These are phyloP conservation scores for Pangasius larnaudii DNA, from an alignment of 2,797 vertebrate species.

Conservation along the genomic window DNA sequence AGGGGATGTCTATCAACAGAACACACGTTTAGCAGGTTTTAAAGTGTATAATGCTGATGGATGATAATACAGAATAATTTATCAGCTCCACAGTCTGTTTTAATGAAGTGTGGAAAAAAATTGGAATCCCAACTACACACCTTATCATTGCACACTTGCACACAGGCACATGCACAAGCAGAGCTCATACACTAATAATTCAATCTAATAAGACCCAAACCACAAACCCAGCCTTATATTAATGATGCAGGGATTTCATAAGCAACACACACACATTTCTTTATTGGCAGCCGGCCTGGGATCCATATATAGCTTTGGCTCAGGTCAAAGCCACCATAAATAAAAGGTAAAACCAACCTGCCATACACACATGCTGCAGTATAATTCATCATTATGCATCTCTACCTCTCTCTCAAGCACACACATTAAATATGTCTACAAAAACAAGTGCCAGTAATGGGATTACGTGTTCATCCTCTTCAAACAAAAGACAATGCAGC, in stretches of 20 bases:
- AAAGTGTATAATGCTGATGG: not conserved
- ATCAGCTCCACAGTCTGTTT: slow-evolving; percentile 7
- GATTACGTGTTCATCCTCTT: slow-evolving; percentile 17
- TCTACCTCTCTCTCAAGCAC: slow-evolving; percentile 35
- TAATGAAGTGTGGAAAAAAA: slow-evolving; percentile 48
- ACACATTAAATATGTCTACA: slow-evolving; percentile 26
- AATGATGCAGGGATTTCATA: slow-evolving; percentile 21
- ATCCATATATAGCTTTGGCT: slow-evolving; percentile 79
- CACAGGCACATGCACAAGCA: not conserved
- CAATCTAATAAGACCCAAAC: slow-evolving; percentile 22
- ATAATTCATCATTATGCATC: slow-evolving; percentile 84
- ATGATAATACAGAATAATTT: not conserved
- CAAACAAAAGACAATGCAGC: not conserved
- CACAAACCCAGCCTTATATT: slow-evolving; percentile 15
- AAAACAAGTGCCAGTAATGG: slow-evolving; percentile 26
- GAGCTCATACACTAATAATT: slow-evolving; percentile 23
- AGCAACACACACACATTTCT: slow-evolving; percentile 43
- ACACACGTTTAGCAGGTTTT: not conserved
- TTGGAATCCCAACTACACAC: slow-evolving; percentile 33
- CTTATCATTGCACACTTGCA: not conserved
- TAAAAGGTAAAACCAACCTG: slow-evolving; percentile 81
- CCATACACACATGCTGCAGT: slow-evolving; percentile 59
- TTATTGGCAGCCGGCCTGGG: slow-evolving; percentile 74
- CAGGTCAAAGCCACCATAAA: slow-evolving; percentile 82
- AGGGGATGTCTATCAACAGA: not conserved